Evolutionary conservation across 2,113 vertebrate species (phyloP).

Genomic region (Orthonyx spaldingii): DNA sequence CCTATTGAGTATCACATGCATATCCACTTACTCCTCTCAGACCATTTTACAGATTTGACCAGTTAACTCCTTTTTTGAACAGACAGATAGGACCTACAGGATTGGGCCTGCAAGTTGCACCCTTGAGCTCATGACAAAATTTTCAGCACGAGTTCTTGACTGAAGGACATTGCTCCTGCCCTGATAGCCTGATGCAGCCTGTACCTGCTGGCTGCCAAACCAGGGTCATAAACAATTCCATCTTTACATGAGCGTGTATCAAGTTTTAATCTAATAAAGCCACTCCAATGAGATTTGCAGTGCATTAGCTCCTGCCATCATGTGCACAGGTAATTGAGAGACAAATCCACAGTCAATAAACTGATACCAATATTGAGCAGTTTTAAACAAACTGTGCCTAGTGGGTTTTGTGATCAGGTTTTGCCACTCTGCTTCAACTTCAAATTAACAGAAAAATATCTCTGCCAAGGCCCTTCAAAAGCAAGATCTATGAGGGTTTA

Average conservation of each 20-base stretch:
- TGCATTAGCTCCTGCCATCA: not conserved
- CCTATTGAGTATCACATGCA: not conserved
- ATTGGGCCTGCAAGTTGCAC: not conserved
- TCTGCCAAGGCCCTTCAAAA: constrained; percentile 16
- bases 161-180: not conserved
- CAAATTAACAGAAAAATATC: constrained; percentile 30
- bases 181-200: not conserved
- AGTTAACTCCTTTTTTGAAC: not conserved
- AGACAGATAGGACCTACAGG: not conserved
- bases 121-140: not conserved
- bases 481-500: not conserved
- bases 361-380: not conserved
- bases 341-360: constrained; percentile 31
- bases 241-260: not conserved
- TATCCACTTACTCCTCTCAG: not conserved
- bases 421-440: not conserved
- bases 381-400: not conserved
- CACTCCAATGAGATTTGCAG: not conserved
- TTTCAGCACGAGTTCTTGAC: not conserved
- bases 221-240: not conserved
- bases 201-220: not conserved
- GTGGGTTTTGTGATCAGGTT: not conserved
- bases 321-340: not conserved
- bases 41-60: not conserved
- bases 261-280: constrained; percentile 10